Percentiles rank a stretch among this genome's conserved stretches.
phyloP scores from a whole-genome alignment of 1,140 invertebrate species.

The Cardiocondyla obscurior region DNA sequence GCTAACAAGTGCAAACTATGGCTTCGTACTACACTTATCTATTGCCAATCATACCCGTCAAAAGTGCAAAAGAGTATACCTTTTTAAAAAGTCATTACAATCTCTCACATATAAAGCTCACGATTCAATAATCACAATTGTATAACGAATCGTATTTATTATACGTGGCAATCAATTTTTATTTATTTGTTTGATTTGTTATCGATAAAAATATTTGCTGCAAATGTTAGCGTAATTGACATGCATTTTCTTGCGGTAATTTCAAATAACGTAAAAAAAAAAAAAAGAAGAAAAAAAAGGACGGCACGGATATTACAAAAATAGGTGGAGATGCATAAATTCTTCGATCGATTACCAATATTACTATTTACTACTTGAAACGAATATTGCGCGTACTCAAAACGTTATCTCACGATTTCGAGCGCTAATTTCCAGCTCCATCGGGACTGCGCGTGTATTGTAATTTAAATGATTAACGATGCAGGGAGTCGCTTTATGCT shows the following conservation, averaged over 20 bases:
- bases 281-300: not conserved
- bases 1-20: conserved; percentile 47
- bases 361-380: not conserved
- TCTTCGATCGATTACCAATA: conserved; percentile 29
- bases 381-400: conserved; percentile 7
- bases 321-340: not conserved
- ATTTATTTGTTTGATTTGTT: not conserved
- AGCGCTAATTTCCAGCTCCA: conserved; percentile 7
- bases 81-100: not conserved
- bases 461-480: conserved; percentile 44
- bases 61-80: too few relatives aligned
- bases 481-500: not conserved
- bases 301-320: not conserved
- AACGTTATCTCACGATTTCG: conserved; percentile 25
- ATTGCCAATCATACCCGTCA: not conserved
- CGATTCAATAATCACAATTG: not conserved
- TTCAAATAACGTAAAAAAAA: too few relatives aligned
- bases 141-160: not conserved
- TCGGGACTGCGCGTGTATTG: not conserved
- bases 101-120: not conserved
- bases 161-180: not conserved
- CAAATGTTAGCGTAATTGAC: not conserved
- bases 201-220: not conserved
- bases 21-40: conserved; percentile 59
- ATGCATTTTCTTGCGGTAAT: not conserved